phyloP scores from a whole-genome alignment of 1,140 invertebrate species.

The Hormaphis cornu region DNA sequence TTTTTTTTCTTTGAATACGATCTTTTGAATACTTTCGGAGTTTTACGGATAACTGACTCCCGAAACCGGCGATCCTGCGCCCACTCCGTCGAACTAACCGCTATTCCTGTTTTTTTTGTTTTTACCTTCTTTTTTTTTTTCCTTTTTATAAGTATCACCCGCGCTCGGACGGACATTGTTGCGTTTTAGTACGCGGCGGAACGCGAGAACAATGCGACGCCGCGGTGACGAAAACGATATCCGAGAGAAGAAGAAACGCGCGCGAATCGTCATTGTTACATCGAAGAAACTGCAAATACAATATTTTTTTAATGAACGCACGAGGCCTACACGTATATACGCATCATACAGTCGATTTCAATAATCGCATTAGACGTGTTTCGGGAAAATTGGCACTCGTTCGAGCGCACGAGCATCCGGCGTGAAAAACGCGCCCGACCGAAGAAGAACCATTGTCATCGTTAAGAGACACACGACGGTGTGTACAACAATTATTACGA shows the following conservation, averaged over 20 bases:
- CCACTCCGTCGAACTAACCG: no score
- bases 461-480: slow-evolving; percentile 9
- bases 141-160: no score
- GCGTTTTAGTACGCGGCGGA: no score
- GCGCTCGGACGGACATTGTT: no score
- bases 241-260: background rate
- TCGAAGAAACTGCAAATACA: slow-evolving; percentile 3
- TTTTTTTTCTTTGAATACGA: no score
- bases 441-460: slow-evolving; percentile 13
- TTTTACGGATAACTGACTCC: no score
- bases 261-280: slow-evolving; percentile 14
- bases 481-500: no score
- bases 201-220: slow-evolving; percentile 8
- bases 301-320: background rate
- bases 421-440: slow-evolving; percentile 29
- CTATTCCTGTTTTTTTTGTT: no score
- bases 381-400: slow-evolving; percentile 25
- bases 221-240: background rate
- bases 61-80: no score
- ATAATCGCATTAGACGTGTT: slow-evolving; percentile 30
- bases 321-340: background rate
- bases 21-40: no score
- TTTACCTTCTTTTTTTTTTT: no score
- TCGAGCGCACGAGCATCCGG: slow-evolving; percentile 26
- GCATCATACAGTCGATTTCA: slow-evolving; percentile 23